phyloP scores from a whole-genome alignment of 2,888 invertebrate genomes.

The Xanthorhoe spadicearia region DNA sequence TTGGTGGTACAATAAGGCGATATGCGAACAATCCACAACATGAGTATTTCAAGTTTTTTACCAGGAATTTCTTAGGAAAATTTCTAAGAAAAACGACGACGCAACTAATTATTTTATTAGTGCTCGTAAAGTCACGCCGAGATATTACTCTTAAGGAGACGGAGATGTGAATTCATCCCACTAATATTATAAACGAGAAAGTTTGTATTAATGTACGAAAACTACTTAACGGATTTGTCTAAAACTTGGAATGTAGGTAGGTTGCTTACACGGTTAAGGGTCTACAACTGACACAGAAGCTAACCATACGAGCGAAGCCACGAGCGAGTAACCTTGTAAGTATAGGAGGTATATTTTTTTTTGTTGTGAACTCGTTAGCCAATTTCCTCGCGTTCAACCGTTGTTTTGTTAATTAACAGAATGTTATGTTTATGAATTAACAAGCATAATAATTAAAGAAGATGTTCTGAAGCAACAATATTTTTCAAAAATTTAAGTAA shows the following conservation, averaged over 20 bases:
- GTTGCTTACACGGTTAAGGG: too few relatives aligned
- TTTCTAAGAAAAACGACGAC: not conserved
- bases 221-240: too few relatives aligned
- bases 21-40: not conserved
- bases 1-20: not conserved
- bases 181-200: too few relatives aligned
- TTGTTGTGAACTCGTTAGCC: not conserved
- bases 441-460: not conserved
- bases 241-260: too few relatives aligned
- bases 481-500: not conserved
- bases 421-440: not conserved
- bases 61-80: too few relatives aligned
- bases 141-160: not conserved
- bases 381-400: not conserved
- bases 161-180: not conserved
- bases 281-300: too few relatives aligned
- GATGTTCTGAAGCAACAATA: not conserved
- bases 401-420: not conserved
- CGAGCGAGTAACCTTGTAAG: too few relatives aligned
- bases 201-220: too few relatives aligned
- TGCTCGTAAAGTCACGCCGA: not conserved
- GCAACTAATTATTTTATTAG: not conserved
- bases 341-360: not conserved
- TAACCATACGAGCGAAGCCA: too few relatives aligned
- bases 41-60: not conserved